These are phyloP conservation scores for Lissonota sp. DNA, from an alignment of 2,888 invertebrate genomes.

Conservation along the genomic window DNA sequence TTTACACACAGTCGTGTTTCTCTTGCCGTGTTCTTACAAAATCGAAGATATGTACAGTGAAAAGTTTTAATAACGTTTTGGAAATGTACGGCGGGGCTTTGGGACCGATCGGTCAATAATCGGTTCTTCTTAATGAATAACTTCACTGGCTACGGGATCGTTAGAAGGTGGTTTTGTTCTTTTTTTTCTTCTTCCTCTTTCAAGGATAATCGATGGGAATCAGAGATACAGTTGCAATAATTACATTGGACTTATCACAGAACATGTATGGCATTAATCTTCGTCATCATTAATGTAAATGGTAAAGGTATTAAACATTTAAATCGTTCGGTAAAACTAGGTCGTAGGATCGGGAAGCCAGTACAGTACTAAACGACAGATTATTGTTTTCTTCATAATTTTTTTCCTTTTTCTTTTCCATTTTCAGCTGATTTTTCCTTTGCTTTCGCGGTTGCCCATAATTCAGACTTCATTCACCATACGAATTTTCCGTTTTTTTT, in stretches of 20 bases:
- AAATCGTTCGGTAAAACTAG: conserved; percentile 81
- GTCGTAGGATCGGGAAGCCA: conserved; percentile 83
- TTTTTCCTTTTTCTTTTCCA: conserved; percentile 65
- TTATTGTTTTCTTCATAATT: conserved; percentile 70
- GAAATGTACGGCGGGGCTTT: conserved; percentile 55
- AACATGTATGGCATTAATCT: conserved; percentile 84
- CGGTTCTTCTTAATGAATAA: conserved; percentile 72
- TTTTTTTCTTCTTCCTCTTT: conserved; percentile 23
- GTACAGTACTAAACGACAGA: conserved; percentile 80
- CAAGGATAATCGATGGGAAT: conserved; percentile 65
- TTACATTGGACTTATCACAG: conserved; percentile 84
- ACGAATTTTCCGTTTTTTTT: conserved; percentile 54
- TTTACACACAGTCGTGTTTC: conserved; percentile 1
- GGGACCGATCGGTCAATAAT: conserved; percentile 73
- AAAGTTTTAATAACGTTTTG: conserved; percentile 68
- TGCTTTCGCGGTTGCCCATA: conserved; percentile 81
- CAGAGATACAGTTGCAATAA: conserved; percentile 82
- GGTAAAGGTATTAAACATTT: conserved; percentile 78
- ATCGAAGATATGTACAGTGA: conserved; percentile 78
- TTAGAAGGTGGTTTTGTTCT: conserved; percentile 65
- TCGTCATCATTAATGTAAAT: conserved; percentile 81
- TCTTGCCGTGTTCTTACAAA: conserved; percentile 71
- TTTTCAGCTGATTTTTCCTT: conserved; percentile 13
- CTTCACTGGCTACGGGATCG: conserved; percentile 80
- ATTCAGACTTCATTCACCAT: conserved; percentile 74